Evolutionary conservation across 2,888 invertebrate genomes (phyloP), one percentile per base, ranked within the genome.

Genomic region (Asteroscopus sphinx): DNA sequence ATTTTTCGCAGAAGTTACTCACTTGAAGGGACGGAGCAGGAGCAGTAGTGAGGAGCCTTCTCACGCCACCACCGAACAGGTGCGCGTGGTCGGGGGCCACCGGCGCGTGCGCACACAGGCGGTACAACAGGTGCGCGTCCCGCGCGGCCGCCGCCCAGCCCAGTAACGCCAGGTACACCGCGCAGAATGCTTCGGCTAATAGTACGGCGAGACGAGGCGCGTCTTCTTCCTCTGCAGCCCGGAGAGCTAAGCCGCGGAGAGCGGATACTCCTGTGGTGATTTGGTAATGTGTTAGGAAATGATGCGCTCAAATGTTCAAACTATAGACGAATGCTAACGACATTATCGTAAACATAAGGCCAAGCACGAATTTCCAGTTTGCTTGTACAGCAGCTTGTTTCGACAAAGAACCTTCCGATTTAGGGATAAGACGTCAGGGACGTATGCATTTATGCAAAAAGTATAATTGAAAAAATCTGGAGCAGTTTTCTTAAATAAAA

Each of bases 181-280:
- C 98, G 15, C 98, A 96, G 89, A 99, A 98, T 0, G 98, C 96
- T 89, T 99, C 99, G 52, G 98, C 97, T 15, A 99, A 95, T 8
- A 99, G 94, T 17, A 99, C 97, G 73, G 98, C 97, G 44, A 99
- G 94, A 63, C 98, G 97, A 0, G 99, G 99, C 1, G 98, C 97
- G 81, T 98, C 98, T 74, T 97, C 97, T 80, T 98, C 98, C 82
- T 99, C 99, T 71, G 98, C 98, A 77, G 99, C 99, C 16, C 99
- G 95, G 0, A 98, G 97, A 5, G 99, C 93, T 36, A 99, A 94
- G 0, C 99, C 98, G 21, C 99, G 95, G 35, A 99, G 94, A 56
- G 98, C 98, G 0, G 99, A 98, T 0, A 99, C 99, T 9, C 99
- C 94, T 94, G 61, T 6, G 8, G 2, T 16, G 36, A 4, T 3